Evolutionary conservation across 2,797 vertebrate genomes (phyloP).

Genomic region (Anguilla obscura): DNA sequence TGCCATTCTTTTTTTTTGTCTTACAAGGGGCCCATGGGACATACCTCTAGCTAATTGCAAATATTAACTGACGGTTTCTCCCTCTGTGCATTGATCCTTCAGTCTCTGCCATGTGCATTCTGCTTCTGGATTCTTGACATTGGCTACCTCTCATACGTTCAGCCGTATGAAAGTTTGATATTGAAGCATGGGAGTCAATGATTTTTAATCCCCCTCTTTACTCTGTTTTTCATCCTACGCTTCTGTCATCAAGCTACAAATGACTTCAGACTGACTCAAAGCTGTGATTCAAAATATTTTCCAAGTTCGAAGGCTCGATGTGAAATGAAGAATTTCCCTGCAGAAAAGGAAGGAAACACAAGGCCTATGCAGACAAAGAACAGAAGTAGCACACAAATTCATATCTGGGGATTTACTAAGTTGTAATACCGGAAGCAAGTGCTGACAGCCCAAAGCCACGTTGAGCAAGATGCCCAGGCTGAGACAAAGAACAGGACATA

Average conservation of each 20-base stretch:
- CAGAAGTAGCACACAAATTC: conserved; percentile 40
- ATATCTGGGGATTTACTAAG: conserved; percentile 45
- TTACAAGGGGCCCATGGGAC: no score
- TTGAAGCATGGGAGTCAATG: no score
- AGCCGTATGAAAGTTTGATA: no score
- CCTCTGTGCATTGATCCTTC: no score
- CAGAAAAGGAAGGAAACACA: conserved; percentile 41
- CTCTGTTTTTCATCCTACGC: not conserved
- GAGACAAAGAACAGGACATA: not conserved
- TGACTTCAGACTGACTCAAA: not conserved
- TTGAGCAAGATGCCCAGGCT: not conserved
- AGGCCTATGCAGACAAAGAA: conserved; percentile 27
- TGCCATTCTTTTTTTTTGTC: not conserved
- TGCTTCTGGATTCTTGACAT: no score
- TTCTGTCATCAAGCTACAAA: not conserved
- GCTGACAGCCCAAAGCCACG: conserved; percentile 54
- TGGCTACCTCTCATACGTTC: no score
- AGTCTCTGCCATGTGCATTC: no score
- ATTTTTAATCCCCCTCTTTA: not conserved
- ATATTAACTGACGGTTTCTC: no score
- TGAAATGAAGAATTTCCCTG: conserved; percentile 30
- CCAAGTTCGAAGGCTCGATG: not conserved
- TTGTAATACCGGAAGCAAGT: conserved; percentile 45
- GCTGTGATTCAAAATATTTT: not conserved
- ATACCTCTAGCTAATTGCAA: no score